A percentile compares a stretch with the other conserved stretches of the same genome.
phyloP scores from a whole-genome alignment of 2,797 vertebrate species.

The Hippopotamyrus pictus region DNA sequence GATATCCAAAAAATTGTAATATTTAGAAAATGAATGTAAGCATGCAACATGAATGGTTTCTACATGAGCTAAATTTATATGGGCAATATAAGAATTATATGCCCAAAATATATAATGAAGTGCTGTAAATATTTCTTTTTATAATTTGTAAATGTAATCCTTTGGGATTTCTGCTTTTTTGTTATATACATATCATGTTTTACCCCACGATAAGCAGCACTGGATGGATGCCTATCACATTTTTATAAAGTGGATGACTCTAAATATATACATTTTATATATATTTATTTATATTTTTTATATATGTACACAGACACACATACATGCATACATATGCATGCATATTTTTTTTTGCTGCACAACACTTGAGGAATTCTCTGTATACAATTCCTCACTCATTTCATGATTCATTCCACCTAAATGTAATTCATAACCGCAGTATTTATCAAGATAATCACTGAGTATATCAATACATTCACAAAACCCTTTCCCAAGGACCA shows the following conservation, averaged over 20 bases:
- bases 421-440: conserved; percentile 12
- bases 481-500: neutral
- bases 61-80: neutral
- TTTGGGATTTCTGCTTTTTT: neutral
- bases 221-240: neutral
- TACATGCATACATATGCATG: neutral
- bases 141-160: neutral
- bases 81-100: neutral
- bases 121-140: neutral
- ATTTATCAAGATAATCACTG: neutral
- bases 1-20: neutral
- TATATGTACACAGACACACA: neutral
- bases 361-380: neutral
- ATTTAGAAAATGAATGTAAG: neutral
- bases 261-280: neutral
- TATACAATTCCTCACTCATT: neutral
- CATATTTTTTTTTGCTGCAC: neutral
- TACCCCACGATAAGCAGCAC: neutral
- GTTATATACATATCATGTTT: neutral
- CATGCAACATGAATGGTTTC: neutral
- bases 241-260: neutral
- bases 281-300: neutral
- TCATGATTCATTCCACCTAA: neutral
- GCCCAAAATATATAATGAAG: neutral
- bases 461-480: neutral